phyloP scores from a whole-genome alignment of 2,113 vertebrate species.

The Nyctibius bracteatus region DNA sequence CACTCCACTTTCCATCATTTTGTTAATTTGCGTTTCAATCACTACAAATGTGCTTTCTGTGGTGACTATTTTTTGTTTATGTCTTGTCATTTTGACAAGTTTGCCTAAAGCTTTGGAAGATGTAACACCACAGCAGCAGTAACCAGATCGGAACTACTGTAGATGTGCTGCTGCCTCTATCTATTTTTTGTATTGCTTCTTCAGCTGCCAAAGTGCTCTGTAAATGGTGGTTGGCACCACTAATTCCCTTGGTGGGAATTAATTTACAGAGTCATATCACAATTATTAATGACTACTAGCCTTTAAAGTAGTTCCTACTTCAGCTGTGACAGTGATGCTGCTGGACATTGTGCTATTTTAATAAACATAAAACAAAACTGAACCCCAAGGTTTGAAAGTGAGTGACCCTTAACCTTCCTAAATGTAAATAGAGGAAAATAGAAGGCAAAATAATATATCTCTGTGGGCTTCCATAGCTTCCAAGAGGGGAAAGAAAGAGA shows the following conservation, averaged over 20 bases:
- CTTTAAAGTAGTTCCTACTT: not conserved
- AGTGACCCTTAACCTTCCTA: not conserved
- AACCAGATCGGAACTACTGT: constrained; percentile 41
- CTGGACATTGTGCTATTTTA: not conserved
- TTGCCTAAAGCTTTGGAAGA: constrained; percentile 6
- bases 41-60: not conserved
- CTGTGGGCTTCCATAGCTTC: not conserved
- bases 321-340: not conserved
- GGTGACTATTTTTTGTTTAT: not conserved
- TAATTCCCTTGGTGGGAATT: constrained; percentile 9
- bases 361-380: not conserved
- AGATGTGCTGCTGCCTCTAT: constrained; percentile 42
- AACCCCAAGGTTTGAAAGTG: not conserved
- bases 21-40: constrained; percentile 23
- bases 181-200: constrained; percentile 42
- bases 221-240: constrained; percentile 36
- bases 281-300: constrained; percentile 3
- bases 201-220: constrained; percentile 55
- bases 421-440: not conserved
- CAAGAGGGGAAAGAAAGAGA: not conserved
- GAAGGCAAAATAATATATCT: not conserved
- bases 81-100: constrained; percentile 30
- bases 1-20: not conserved
- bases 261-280: not conserved
- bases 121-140: constrained; percentile 3